Percentiles rank a stretch among this genome's conserved stretches.
Evolutionary conservation across 2,888 invertebrate genomes (phyloP).

Genomic region (Ophraella communa): DNA sequence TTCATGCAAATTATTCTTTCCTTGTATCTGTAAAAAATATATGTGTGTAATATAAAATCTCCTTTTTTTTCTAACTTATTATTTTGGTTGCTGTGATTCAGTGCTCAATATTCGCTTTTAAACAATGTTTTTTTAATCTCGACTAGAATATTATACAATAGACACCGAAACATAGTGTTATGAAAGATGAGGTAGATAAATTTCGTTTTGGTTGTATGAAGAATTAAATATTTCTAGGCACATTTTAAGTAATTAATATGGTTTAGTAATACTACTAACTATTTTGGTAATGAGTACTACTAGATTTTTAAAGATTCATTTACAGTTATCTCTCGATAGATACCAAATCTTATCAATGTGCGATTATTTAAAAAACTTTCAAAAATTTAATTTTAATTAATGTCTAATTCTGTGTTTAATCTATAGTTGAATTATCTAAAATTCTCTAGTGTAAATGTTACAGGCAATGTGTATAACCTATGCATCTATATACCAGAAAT

Average conservation of each 20-base stretch:
- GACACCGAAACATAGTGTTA: too few species aligned
- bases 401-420: background rate
- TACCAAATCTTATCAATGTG: background rate
- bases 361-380: background rate
- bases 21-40: too few species aligned
- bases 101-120: background rate
- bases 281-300: background rate
- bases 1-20: too few species aligned
- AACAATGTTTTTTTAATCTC: background rate
- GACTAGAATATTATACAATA: background rate
- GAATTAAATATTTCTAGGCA: constrained; percentile 23
- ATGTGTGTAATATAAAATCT: too few species aligned
- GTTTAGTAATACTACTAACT: background rate
- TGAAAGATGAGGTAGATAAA: constrained; percentile 23
- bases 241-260: constrained; percentile 13
- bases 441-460: background rate
- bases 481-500: too few species aligned
- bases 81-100: background rate
- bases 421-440: background rate
- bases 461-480: too few species aligned
- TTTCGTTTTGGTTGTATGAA: constrained; percentile 22
- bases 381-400: background rate
- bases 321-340: background rate
- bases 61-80: background rate
- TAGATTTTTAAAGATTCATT: background rate